Conservation (phyloP, 2,113 vertebrate species). For the Taxidea taxus region DNA sequence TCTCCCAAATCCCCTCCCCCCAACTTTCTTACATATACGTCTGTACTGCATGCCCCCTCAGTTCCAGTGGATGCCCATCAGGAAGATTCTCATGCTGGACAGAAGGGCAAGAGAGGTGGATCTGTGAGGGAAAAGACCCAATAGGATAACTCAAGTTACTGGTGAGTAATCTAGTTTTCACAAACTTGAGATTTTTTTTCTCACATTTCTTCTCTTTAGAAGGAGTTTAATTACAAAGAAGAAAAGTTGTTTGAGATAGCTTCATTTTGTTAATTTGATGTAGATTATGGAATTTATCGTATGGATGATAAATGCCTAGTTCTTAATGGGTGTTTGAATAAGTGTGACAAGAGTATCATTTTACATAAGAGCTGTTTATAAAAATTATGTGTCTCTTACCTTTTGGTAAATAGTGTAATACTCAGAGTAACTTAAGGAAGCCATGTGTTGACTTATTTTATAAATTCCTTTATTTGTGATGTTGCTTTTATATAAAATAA, state of each 20-base stretch:
- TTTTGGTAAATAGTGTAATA: slow-evolving; percentile 30
- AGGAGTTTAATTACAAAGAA: slow-evolving; percentile 44
- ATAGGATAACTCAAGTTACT: slow-evolving; percentile 79
- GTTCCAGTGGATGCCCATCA: slow-evolving; percentile 67
- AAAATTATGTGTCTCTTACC: background rate
- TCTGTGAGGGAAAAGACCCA: slow-evolving; percentile 80
- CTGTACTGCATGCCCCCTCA: slow-evolving; percentile 78
- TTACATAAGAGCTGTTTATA: background rate
- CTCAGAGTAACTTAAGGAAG: background rate
- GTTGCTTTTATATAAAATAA: slow-evolving; percentile 33
- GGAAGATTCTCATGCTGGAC: slow-evolving; percentile 66
- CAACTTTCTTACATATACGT: slow-evolving; percentile 65
- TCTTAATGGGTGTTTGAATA: slow-evolving; percentile 12
- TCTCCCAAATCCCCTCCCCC: slow-evolving; percentile 56
- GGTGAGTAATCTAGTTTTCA: slow-evolving; percentile 73
- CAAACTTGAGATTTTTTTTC: slow-evolving; percentile 53
- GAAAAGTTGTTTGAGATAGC: background rate
- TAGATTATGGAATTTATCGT: slow-evolving; percentile 21
- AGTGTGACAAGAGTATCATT: background rate
- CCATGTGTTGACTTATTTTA: background rate
- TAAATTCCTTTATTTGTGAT: background rate
- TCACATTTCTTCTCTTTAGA: slow-evolving; percentile 49
- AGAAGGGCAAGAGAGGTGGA: slow-evolving; percentile 77
- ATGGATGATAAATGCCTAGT: background rate
- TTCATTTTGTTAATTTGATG: slow-evolving; percentile 11